Percentiles rank a stretch among this genome's conserved stretches.
Evolutionary conservation across 2,888 invertebrate genomes (phyloP).

Genomic region (Idaea biselata): DNA sequence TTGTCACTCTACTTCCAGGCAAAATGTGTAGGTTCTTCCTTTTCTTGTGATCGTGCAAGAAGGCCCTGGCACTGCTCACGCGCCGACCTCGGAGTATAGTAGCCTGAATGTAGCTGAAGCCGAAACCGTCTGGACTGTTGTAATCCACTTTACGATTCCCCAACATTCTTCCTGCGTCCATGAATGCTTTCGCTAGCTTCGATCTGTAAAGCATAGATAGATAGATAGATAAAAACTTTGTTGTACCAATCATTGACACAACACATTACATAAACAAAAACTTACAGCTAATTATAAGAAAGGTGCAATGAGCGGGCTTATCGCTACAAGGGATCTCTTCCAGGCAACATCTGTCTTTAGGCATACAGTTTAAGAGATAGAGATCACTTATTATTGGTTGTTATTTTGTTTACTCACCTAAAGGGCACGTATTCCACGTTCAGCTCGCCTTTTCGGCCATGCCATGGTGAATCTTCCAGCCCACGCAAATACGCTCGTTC

Average conservation of each 20-base stretch:
- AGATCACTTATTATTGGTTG: not conserved
- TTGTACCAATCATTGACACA: too few species aligned
- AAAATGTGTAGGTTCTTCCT: conserved; percentile 81
- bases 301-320: too few species aligned
- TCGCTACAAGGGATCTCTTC: too few species aligned
- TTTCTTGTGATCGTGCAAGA: conserved; percentile 74
- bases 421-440: conserved; percentile 82
- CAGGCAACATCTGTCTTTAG: too few species aligned
- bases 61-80: conserved; percentile 80
- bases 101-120: conserved; percentile 74
- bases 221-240: too few species aligned
- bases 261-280: too few species aligned
- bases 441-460: conserved; percentile 82
- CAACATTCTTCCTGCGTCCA: conserved; percentile 82
- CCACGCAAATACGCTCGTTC: conserved; percentile 77
- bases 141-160: conserved; percentile 86
- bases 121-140: conserved; percentile 83
- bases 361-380: not conserved
- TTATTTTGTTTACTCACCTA: conserved; percentile 45
- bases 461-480: conserved; percentile 75
- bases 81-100: conserved; percentile 76
- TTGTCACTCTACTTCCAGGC: conserved; percentile 77
- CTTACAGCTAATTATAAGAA: too few species aligned
- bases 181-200: conserved; percentile 83
- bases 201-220: conserved; percentile 54